Evolutionary conservation across 1,140 invertebrate species (phyloP), one percentile per base, ranked within the genome.

Genomic region (Orius insidiosus): DNA sequence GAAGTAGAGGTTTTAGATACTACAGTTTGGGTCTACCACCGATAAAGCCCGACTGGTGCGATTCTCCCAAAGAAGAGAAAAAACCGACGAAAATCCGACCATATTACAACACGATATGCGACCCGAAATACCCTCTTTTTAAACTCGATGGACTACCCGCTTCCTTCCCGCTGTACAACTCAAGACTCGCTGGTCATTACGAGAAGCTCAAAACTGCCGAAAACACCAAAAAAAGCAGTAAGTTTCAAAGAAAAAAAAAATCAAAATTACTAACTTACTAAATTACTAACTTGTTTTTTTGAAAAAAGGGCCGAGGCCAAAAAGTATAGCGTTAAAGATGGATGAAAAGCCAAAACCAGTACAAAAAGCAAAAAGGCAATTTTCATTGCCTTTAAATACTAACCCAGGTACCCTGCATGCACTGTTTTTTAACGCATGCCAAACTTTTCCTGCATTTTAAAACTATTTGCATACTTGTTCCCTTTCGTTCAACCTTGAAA

Each of bases 41-140:
- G 30, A 15, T 63, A 1, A 60, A 61, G 42, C 54, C 59, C 46
- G 61, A 60, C 43, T 13, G 64, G 13, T 56, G 62, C 47, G 56
- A 62, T 6, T 63, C 65, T 38, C 50, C 54, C 5, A 59, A 54
- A 35, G 40, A 57, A 52, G 40, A 53, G 52, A 16, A 47, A 45
- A 14, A 32, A 34, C 13, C 13, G 2, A 6, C 38, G 5, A 43
- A 43, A 31, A n/a, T 31, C 31, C 41, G 18, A 2, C 43, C 52
- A 9, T 55, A 58, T 37, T 76, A 66, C 10, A 71, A 75, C 46
- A 81, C 80, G 1, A 82, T 86, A 43, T 71, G 75, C 19, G 82
- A 86, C 65, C 81, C 82, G 13, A 68, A 64, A 40, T 80, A 76
- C 65, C 82, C 81, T 15, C 69, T 82, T 8, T 82, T 85, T 54